These are phyloP conservation scores for Rhinoptilus africanus DNA, from an alignment of 2,113 vertebrate species.

Conservation along the genomic window DNA sequence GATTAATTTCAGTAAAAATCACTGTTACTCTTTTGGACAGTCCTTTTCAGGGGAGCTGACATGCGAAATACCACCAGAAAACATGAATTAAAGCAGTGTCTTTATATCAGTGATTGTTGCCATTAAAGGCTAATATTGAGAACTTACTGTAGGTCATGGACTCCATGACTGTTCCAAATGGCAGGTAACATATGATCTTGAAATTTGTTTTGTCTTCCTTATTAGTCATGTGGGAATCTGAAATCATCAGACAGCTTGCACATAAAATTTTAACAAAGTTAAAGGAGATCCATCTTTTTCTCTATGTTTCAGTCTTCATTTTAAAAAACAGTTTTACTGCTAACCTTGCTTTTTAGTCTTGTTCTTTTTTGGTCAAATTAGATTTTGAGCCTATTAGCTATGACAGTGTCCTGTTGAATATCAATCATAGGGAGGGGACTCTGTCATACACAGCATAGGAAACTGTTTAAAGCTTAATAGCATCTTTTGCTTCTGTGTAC, in stretches of 20 bases:
- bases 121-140: neutral
- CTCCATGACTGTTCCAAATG: neutral
- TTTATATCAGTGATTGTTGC: neutral
- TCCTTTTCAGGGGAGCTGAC: neutral
- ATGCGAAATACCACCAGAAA: neutral
- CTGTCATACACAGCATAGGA: neutral
- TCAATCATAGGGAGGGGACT: neutral
- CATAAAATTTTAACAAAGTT: neutral
- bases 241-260: neutral
- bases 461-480: neutral
- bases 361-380: neutral
- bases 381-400: neutral
- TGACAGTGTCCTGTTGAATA: neutral
- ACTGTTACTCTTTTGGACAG: neutral
- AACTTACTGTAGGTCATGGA: neutral
- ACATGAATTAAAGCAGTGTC: neutral
- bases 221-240: neutral
- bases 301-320: neutral
- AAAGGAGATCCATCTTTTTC: neutral
- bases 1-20: neutral
- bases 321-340: neutral
- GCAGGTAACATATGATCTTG: neutral
- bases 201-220: neutral
- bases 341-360: neutral
- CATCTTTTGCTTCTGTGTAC: neutral